Percentiles rank a stretch among this genome's conserved stretches.
These are phyloP conservation scores for Euthynnus affinis DNA, from an alignment of 2,797 vertebrate species.

Conservation along the genomic window DNA sequence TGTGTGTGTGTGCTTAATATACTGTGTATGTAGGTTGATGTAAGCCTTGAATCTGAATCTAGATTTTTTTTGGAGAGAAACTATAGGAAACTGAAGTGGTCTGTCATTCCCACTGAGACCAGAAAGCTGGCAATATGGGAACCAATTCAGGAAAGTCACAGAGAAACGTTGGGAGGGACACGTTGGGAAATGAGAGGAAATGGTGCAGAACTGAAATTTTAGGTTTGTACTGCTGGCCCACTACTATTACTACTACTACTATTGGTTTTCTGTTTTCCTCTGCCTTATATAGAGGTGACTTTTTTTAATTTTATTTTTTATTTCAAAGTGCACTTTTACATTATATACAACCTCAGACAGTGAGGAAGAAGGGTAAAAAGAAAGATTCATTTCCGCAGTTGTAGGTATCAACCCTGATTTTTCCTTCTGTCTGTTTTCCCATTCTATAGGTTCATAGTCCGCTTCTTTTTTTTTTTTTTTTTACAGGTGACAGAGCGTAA, in stretches of 20 bases:
- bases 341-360: too few relatives aligned
- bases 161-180: constrained; percentile 51
- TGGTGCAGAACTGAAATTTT: constrained; percentile 52
- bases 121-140: constrained; percentile 26
- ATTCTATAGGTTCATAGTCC: too few relatives aligned
- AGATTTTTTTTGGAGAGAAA: constrained; percentile 13
- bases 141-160: constrained; percentile 58
- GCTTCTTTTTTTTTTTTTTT: too few relatives aligned
- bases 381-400: too few relatives aligned
- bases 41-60: constrained; percentile 13
- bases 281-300: background rate
- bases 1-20: background rate
- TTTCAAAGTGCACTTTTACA: too few relatives aligned
- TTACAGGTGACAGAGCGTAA: too few relatives aligned
- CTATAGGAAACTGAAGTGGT: constrained; percentile 6
- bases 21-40: constrained; percentile 1
- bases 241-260: background rate
- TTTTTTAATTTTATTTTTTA: too few relatives aligned
- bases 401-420: too few relatives aligned
- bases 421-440: too few relatives aligned
- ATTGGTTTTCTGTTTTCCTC: background rate
- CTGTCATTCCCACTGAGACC: constrained; percentile 39
- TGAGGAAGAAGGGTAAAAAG: too few relatives aligned
- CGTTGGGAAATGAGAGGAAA: constrained; percentile 48
- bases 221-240: background rate